Percentiles rank a stretch among this genome's conserved stretches.
These are phyloP conservation scores for Lucilia sericata DNA, from an alignment of 1,140 invertebrate species.

Conservation along the genomic window DNA sequence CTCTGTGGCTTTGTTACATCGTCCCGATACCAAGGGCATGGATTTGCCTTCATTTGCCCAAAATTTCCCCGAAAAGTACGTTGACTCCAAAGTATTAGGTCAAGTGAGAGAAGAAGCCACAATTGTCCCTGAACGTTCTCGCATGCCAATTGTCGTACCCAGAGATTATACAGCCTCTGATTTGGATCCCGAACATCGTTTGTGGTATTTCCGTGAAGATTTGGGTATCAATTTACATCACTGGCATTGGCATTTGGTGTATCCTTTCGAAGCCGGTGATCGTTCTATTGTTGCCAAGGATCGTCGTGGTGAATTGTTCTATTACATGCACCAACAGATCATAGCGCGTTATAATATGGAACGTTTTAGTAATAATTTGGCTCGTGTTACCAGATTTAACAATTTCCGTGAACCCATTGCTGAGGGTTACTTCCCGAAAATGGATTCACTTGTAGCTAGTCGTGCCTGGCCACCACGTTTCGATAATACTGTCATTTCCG, in stretches of 20 bases:
- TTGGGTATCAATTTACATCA: constrained; percentile 81
- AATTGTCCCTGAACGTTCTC: constrained; percentile 73
- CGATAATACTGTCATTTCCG: constrained; percentile 72
- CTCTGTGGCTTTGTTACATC: constrained; percentile 81
- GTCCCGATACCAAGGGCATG: constrained; percentile 79
- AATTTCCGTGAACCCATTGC: constrained; percentile 75
- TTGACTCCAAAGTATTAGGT: constrained; percentile 79
- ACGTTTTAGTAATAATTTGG: constrained; percentile 74
- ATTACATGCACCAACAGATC: constrained; percentile 84
- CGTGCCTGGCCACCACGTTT: constrained; percentile 76
- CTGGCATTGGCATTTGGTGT: constrained; percentile 89
- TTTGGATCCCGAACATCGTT: constrained; percentile 78
- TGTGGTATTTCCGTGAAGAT: constrained; percentile 79
- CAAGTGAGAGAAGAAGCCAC: constrained; percentile 78
- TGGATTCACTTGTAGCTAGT: constrained; percentile 76
- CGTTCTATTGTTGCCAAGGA: constrained; percentile 76
- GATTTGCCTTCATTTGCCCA: constrained; percentile 78
- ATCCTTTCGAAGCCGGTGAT: constrained; percentile 75
- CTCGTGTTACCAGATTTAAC: constrained; percentile 72
- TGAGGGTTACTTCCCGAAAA: constrained; percentile 81
- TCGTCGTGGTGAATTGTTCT: constrained; percentile 81
- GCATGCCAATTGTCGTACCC: constrained; percentile 78
- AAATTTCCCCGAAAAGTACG: constrained; percentile 82
- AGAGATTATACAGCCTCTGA: constrained; percentile 80
- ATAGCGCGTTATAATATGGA: constrained; percentile 77